These are phyloP conservation scores for Drosophila lini DNA, from an alignment of 1,140 invertebrate genomes.

Conservation along the genomic window DNA sequence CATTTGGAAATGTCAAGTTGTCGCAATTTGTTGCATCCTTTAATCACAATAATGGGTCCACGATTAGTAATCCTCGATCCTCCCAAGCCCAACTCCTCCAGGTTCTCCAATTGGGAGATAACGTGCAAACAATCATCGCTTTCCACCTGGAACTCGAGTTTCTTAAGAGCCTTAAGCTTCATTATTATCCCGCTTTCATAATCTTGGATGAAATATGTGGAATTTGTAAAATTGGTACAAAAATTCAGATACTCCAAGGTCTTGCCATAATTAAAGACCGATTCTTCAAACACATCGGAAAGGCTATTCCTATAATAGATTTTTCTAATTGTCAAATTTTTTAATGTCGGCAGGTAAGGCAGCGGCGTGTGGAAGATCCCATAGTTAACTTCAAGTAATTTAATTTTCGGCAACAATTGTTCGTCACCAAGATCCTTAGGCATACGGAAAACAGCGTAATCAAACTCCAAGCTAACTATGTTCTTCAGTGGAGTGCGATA, in stretches of 20 bases:
- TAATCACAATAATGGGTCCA: neutral
- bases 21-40: slow-evolving; percentile 1
- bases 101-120: neutral
- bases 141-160: neutral
- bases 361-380: slow-evolving; percentile 2
- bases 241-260: slow-evolving; percentile 4
- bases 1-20: neutral
- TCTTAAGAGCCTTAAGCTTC: slow-evolving; percentile 3
- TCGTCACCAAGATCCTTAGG: neutral
- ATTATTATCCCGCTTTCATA: neutral
- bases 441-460: neutral
- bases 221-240: too few relatives aligned
- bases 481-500: neutral
- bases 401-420: slow-evolving; percentile 11
- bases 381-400: neutral
- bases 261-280: neutral
- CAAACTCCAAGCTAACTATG: neutral
- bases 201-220: neutral
- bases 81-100: neutral
- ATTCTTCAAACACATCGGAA: neutral
- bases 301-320: neutral
- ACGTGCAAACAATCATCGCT: neutral
- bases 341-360: slow-evolving; percentile 2
- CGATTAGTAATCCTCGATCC: neutral
- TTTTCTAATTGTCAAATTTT: too few relatives aligned